Base-by-base conservation (phyloP, 35 echinoderm and acorn worm species). In the Apostichopus parvimensis region DNA sequence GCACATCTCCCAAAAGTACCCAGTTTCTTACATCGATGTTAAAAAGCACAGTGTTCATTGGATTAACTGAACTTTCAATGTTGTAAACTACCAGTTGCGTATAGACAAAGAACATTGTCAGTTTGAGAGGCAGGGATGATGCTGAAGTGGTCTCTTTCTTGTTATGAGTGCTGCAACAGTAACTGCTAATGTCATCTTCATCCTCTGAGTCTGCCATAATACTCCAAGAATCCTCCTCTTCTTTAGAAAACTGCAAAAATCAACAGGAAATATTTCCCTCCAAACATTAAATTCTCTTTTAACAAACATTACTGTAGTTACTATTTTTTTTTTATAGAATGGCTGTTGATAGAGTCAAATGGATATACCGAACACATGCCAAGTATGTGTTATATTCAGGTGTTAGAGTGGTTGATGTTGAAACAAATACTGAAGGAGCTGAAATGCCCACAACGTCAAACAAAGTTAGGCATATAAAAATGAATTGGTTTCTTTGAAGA, bases 71-170 rank as follows among this genome's bases (percentile, higher is more conserved):
- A 64, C 14, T 83, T 79, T 94, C 90, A 8, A 98, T 92, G 60
- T 95, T 95, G 57, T 95, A 93, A 56, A 95, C 89, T 61, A 98
- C 90, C 4, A 98, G 91, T 53, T 98, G 96, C 7, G 96, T 98
- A 87, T 98, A 98, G 87, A 95, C 94, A 66, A 98, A 98, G 77
- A 98, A 90, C 15, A 98, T 85, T 45, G 94, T 77, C 14, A 98
- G 79, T 90, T 95, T 98, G 56, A 95, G 79, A 22, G 90, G 65
- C 14, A 94, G 73, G 15, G 89, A 88, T 70, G 23, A 90, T 11
- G 54, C 9, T 77, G 66, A 45, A 45, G 34, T 45, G 34, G 34
- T 45, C 34, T 45, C 14, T 15, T 17, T 24, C 11, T 78, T 90
- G 24, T 26, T 20, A 18, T 7, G 71, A 20, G n/a, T 75, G 17